Evolutionary conservation across 2,888 invertebrate genomes (phyloP).

Genomic region (Hecatera dysodea): DNA sequence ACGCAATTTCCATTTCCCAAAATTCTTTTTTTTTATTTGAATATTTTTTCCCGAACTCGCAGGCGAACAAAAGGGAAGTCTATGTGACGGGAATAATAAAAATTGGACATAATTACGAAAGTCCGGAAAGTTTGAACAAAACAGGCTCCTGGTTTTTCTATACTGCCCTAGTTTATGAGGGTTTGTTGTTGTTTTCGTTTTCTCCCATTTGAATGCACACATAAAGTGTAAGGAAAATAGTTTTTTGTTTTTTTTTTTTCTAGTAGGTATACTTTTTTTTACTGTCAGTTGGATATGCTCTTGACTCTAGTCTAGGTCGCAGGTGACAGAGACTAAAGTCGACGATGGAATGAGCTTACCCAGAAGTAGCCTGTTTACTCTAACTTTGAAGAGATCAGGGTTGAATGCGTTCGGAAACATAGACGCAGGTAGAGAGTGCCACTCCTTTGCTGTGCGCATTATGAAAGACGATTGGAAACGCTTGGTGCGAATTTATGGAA

Average conservation of each 20-base stretch:
- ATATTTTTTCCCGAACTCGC: constrained; percentile 27
- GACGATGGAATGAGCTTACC: too few species aligned
- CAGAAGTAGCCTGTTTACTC: too few species aligned
- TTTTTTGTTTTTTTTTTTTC: background rate
- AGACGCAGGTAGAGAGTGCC: too few species aligned
- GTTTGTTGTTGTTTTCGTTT: constrained; percentile 27
- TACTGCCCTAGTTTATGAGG: constrained; percentile 21
- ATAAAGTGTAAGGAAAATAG: constrained; percentile 1
- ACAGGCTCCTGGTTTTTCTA: constrained; percentile 40
- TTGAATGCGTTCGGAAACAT: too few species aligned
- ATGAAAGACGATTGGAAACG: too few species aligned
- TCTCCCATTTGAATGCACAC: constrained; percentile 7
- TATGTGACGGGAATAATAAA: constrained; percentile 61
- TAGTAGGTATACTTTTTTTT: too few species aligned
- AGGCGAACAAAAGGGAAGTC: constrained; percentile 30
- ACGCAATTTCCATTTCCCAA: background rate
- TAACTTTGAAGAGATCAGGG: too few species aligned
- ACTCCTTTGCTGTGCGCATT: too few species aligned
- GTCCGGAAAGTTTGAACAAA: constrained; percentile 41
- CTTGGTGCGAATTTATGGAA: too few species aligned
- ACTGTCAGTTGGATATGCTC: too few species aligned
- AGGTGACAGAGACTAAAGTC: too few species aligned
- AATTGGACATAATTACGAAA: constrained; percentile 65
- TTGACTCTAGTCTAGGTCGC: too few species aligned
- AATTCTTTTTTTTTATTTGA: constrained; percentile 2